Evolutionary conservation across 2,797 vertebrate species (phyloP).

Genomic region (Thunnus albacares): DNA sequence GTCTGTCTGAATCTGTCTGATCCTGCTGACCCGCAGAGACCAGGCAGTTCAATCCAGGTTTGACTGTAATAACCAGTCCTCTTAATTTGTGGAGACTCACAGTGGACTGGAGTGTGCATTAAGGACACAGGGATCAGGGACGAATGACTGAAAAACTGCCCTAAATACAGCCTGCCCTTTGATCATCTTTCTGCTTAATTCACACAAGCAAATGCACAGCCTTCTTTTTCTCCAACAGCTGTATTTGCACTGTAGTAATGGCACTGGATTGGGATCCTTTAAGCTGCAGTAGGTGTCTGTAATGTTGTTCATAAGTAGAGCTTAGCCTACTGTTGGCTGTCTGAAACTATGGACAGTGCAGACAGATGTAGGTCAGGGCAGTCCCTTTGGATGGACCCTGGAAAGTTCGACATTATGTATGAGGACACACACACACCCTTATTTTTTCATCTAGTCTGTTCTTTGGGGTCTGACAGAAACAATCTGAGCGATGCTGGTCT

Average conservation of each 20-base stretch:
- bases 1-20: constrained; percentile 69
- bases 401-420: constrained; percentile 36
- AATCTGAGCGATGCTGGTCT: constrained; percentile 42
- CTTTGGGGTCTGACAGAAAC: constrained; percentile 44
- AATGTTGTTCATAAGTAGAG: constrained; percentile 66
- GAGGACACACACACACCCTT: neutral
- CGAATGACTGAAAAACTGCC: constrained; percentile 51
- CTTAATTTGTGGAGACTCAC: constrained; percentile 43
- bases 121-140: constrained; percentile 50
- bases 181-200: constrained; percentile 46
- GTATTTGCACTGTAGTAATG: constrained; percentile 45
- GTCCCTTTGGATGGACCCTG: constrained; percentile 33
- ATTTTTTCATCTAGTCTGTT: constrained; percentile 25
- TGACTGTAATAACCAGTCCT: constrained; percentile 47
- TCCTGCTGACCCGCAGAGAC: constrained; percentile 55
- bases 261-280: constrained; percentile 49
- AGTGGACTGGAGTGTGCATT: constrained; percentile 48
- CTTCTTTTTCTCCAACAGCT: constrained; percentile 52
- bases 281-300: constrained; percentile 66
- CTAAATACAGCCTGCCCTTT: constrained; percentile 53
- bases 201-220: constrained; percentile 43
- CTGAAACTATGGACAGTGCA: constrained; percentile 53
- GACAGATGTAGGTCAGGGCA: constrained; percentile 68
- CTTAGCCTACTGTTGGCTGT: constrained; percentile 75
- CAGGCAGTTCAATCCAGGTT: constrained; percentile 22